These are phyloP conservation scores for Psylliodes chrysocephalus DNA, from an alignment of 2,888 invertebrate species.

Conservation along the genomic window DNA sequence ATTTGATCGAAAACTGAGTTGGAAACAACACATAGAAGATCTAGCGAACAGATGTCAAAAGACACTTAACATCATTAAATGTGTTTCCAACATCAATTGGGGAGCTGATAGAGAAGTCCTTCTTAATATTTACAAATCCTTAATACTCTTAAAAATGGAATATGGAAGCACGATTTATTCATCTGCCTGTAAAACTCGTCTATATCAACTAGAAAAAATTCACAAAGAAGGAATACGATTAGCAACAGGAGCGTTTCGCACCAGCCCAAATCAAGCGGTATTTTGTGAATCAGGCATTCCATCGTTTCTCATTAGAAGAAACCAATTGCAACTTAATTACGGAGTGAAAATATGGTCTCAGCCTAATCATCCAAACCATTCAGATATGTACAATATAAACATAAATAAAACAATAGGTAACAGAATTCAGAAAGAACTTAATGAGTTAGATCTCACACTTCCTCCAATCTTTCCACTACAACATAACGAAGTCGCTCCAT, in stretches of 20 bases:
- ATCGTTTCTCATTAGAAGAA: neutral
- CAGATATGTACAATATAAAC: no score
- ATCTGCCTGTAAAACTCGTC: neutral
- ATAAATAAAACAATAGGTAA: conserved; percentile 6
- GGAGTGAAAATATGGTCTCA: neutral
- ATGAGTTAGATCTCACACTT: neutral
- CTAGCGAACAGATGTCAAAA: conserved; percentile 4
- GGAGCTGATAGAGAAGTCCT: conserved; percentile 18
- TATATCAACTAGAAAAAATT: neutral
- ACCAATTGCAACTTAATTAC: neutral
- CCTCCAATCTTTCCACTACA: no score
- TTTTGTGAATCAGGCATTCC: neutral
- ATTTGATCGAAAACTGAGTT: conserved; percentile 16
- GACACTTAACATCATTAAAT: conserved; percentile 7
- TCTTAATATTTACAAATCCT: conserved; percentile 1
- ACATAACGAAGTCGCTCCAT: no score
- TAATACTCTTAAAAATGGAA: conserved; percentile 16
- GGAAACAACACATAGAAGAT: neutral
- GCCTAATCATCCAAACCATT: neutral
- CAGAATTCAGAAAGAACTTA: neutral
- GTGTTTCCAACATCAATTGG: conserved; percentile 8
- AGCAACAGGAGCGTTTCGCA: conserved; percentile 8
- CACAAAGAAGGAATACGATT: conserved; percentile 4
- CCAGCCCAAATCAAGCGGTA: conserved; percentile 5
- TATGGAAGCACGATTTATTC: conserved; percentile 13